phyloP scores from a whole-genome alignment of 1,140 invertebrate genomes.

The Tribolium castaneum region DNA sequence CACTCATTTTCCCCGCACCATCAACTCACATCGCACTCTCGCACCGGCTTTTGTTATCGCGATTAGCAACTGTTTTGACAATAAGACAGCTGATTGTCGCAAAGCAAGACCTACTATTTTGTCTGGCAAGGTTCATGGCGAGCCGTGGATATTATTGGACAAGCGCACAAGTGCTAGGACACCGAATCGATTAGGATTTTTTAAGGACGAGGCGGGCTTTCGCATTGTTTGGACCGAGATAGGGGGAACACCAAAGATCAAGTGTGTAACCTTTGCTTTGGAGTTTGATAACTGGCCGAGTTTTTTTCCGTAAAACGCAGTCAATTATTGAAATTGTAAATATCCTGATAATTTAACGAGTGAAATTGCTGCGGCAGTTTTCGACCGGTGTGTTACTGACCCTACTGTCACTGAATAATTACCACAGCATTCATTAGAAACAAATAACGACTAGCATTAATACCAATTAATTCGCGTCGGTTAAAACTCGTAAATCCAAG shows the following conservation, averaged over 20 bases:
- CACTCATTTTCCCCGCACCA: slow-evolving; percentile 40
- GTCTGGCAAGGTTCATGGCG: slow-evolving; percentile 27
- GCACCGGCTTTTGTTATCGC: slow-evolving; percentile 11
- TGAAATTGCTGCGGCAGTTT: not conserved
- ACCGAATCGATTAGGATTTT: slow-evolving; percentile 18
- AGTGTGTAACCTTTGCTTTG: not conserved
- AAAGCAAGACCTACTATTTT: slow-evolving; percentile 31
- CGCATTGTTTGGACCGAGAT: too few species aligned
- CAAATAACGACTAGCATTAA: slow-evolving; percentile 1
- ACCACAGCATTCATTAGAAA: not conserved
- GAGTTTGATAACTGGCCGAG: not conserved
- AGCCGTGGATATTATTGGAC: slow-evolving; percentile 7
- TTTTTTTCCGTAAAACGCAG: not conserved
- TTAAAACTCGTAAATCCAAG: not conserved
- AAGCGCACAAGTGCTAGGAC: slow-evolving; percentile 16
- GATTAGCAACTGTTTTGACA: slow-evolving; percentile 6
- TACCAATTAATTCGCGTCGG: slow-evolving; percentile 2
- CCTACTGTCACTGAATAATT: not conserved
- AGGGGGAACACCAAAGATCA: not conserved
- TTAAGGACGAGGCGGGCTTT: not conserved
- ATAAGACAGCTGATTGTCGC: slow-evolving; percentile 35
- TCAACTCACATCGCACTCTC: not conserved
- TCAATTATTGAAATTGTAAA: not conserved
- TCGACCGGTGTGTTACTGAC: not conserved
- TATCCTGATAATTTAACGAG: not conserved